Conservation (phyloP, 2,888 invertebrate genomes). For the Argyresthia goedartella region DNA sequence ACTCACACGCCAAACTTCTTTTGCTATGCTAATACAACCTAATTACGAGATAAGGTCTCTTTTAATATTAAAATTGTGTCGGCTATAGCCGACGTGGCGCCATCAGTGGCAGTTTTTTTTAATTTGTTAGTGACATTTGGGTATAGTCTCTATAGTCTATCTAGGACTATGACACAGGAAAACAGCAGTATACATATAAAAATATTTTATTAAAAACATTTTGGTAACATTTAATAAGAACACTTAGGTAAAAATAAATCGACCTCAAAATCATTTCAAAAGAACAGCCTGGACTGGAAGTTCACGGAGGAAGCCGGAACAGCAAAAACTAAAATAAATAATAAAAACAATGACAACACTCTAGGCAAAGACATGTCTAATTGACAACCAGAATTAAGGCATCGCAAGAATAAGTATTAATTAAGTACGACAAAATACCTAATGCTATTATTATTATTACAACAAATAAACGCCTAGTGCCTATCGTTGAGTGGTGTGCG, state of each 20-base stretch:
- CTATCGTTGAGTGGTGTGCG: slow-evolving; percentile 41
- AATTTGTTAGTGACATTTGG: too few relatives aligned
- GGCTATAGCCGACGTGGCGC: too few relatives aligned
- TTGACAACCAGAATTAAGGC: slow-evolving; percentile 74
- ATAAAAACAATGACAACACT: slow-evolving; percentile 69
- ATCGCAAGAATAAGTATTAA: slow-evolving; percentile 70
- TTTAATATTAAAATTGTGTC: too few relatives aligned
- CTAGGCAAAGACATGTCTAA: slow-evolving; percentile 71
- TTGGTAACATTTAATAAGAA: slow-evolving; percentile 75
- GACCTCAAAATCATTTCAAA: slow-evolving; percentile 71
- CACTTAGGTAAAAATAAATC: slow-evolving; percentile 74
- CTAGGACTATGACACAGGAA: slow-evolving; percentile 19
- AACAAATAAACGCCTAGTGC: slow-evolving; percentile 64
- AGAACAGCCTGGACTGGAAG: slow-evolving; percentile 72
- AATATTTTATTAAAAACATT: slow-evolving; percentile 74
- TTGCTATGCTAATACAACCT: too few relatives aligned
- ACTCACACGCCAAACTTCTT: too few relatives aligned
- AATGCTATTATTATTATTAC: slow-evolving; percentile 70
- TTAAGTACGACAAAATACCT: slow-evolving; percentile 71
- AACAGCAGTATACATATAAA: slow-evolving; percentile 64
- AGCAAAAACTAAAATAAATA: slow-evolving; percentile 56
- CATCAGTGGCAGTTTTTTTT: too few relatives aligned
- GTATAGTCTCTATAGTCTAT: too few relatives aligned
- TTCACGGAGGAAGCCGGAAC: slow-evolving; percentile 71
- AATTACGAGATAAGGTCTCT: too few relatives aligned